Percentiles rank a stretch among this genome's conserved stretches.
Conservation (phyloP, 2,888 invertebrate genomes). For the Agrotis ipsilon region DNA sequence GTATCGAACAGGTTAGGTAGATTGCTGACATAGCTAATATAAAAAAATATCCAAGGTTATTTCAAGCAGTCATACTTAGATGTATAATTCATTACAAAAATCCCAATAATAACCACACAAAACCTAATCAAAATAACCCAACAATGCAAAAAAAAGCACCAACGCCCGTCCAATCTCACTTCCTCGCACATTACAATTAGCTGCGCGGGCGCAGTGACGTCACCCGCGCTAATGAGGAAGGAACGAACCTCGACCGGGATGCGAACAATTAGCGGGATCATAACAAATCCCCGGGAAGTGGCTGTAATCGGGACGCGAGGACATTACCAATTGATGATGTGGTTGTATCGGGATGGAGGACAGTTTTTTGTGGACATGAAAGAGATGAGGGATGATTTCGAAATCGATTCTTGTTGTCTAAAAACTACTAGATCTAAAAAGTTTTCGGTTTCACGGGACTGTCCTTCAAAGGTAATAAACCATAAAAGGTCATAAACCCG, state of each 20-base stretch:
- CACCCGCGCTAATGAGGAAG: slow-evolving; percentile 86
- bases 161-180: slow-evolving; percentile 52
- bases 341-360: slow-evolving; percentile 47
- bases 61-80: background rate
- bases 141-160: slow-evolving; percentile 41
- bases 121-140: slow-evolving; percentile 15
- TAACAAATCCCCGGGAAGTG: slow-evolving; percentile 89
- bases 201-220: slow-evolving; percentile 70
- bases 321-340: slow-evolving; percentile 66
- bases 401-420: no score
- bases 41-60: no score
- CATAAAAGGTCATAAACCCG: no score
- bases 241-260: slow-evolving; percentile 89
- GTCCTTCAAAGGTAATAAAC: no score
- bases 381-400: no score
- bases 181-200: slow-evolving; percentile 67
- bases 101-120: background rate
- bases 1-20: no score
- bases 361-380: background rate
- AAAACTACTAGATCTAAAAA: no score
- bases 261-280: slow-evolving; percentile 88
- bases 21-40: no score
- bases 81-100: background rate
- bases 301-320: slow-evolving; percentile 81
- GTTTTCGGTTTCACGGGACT: no score